Conservation (phyloP, 2,113 vertebrate species). For the Malurus elegans region DNA sequence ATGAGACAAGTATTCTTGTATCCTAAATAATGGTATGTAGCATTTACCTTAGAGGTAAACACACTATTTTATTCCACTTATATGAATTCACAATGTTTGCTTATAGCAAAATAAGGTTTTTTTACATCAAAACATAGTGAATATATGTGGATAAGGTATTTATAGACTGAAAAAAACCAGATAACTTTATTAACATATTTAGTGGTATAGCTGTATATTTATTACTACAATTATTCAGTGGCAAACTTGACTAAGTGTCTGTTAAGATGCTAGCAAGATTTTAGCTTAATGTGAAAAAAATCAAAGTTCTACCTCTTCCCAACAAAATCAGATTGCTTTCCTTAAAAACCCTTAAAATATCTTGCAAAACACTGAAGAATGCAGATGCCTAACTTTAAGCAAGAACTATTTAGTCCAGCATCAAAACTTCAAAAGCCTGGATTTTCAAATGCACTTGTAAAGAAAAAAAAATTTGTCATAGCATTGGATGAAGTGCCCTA, state of each 20-base stretch:
- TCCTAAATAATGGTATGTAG: not conserved
- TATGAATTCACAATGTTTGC: not conserved
- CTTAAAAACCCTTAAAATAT: not conserved
- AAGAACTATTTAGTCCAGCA: not conserved
- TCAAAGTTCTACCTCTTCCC: not conserved
- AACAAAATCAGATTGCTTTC: not conserved
- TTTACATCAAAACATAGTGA: not conserved
- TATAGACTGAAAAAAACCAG: not conserved
- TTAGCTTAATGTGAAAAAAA: not conserved
- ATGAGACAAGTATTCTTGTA: not conserved
- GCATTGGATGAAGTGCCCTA: not conserved
- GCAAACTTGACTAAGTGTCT: not conserved
- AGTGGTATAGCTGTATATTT: not conserved
- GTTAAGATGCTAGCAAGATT: not conserved
- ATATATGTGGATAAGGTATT: not conserved
- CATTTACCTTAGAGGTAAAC: not conserved
- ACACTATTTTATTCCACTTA: not conserved
- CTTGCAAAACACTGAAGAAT: not conserved
- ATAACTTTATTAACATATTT: not conserved
- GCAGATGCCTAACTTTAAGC: not conserved
- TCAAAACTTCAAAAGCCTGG: not conserved
- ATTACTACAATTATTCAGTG: not conserved
- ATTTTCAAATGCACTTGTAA: not conserved
- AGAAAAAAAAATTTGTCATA: not conserved
- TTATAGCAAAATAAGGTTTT: not conserved